phyloP scores from a whole-genome alignment of 92 coral and sea anemone genomes.

The Palythoa caribaeorum region DNA sequence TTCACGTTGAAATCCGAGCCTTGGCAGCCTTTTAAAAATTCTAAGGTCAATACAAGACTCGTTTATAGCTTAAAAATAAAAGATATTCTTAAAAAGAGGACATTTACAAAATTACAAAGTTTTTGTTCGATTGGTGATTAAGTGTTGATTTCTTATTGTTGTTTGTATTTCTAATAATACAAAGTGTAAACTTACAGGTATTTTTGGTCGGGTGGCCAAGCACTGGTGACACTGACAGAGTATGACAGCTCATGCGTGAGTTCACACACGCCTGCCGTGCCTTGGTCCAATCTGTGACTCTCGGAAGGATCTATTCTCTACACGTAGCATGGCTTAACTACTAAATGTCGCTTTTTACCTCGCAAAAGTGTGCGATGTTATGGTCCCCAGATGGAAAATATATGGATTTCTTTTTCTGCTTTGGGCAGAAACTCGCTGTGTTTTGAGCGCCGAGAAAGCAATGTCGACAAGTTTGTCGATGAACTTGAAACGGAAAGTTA shows the following conservation, averaged over 20 bases:
- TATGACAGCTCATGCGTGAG: constrained; percentile 67
- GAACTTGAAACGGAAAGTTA: constrained; percentile 79
- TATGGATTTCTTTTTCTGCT: constrained; percentile 54
- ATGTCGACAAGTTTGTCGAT: constrained; percentile 73
- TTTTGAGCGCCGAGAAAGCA: constrained; percentile 41
- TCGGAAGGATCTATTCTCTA: background rate
- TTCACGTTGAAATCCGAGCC: background rate
- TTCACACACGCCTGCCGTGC: constrained; percentile 66
- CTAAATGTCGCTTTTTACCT: constrained; percentile 62
- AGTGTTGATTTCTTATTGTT: background rate
- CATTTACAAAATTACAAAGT: too few species aligned
- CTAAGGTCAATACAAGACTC: too few species aligned
- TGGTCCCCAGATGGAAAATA: constrained; percentile 73
- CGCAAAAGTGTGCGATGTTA: constrained; percentile 68
- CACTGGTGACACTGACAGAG: constrained; percentile 20
- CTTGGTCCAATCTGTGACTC: constrained; percentile 28
- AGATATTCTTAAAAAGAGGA: too few species aligned
- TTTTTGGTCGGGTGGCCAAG: constrained; percentile 46
- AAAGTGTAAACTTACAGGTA: constrained; percentile 75
- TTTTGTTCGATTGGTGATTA: background rate
- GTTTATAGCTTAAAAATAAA: too few species aligned
- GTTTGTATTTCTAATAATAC: constrained; percentile 45
- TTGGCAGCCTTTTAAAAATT: too few species aligned
- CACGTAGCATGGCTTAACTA: constrained; percentile 19
- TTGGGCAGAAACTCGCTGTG: constrained; percentile 6